A percentile compares a stretch with the other conserved stretches of the same genome.
Evolutionary conservation across 2,888 invertebrate species (phyloP).

Genomic region (Lathronympha strigana): DNA sequence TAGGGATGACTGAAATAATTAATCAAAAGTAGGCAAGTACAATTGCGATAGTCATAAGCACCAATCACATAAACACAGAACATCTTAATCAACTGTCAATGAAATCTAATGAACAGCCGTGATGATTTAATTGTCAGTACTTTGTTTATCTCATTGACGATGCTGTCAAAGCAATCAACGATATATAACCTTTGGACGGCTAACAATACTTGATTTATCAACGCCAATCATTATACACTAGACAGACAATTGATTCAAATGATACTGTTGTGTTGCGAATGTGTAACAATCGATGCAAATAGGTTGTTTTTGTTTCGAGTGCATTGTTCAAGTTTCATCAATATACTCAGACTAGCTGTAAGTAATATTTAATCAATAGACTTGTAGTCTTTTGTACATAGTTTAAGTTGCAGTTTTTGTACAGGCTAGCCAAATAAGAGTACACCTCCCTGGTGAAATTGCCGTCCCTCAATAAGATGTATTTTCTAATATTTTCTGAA

Average conservation of each 20-base stretch:
- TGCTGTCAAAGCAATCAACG: not conserved
- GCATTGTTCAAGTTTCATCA: conserved; percentile 8
- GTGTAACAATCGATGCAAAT: conserved; percentile 12
- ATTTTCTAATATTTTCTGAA: no score
- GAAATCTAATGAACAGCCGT: not conserved
- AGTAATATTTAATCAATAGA: no score
- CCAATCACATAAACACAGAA: not conserved
- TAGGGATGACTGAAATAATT: no score
- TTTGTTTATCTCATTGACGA: not conserved
- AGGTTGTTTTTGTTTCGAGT: not conserved
- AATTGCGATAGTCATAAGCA: not conserved
- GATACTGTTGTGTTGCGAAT: conserved; percentile 12
- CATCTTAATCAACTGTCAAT: not conserved
- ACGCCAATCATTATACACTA: conserved; percentile 1
- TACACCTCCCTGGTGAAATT: no score
- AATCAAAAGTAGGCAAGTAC: no score
- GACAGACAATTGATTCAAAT: conserved; percentile 22
- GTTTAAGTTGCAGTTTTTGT: no score
- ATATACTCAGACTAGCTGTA: not conserved
- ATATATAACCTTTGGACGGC: conserved; percentile 6
- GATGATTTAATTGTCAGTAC: not conserved
- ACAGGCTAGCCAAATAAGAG: no score
- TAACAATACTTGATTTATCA: conserved; percentile 14
- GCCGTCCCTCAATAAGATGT: no score
- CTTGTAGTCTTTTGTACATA: no score